A percentile compares a stretch with the other conserved stretches of the same genome.
Evolutionary conservation across 2,113 vertebrate genomes (phyloP).

Genomic region (Panthera tigris): DNA sequence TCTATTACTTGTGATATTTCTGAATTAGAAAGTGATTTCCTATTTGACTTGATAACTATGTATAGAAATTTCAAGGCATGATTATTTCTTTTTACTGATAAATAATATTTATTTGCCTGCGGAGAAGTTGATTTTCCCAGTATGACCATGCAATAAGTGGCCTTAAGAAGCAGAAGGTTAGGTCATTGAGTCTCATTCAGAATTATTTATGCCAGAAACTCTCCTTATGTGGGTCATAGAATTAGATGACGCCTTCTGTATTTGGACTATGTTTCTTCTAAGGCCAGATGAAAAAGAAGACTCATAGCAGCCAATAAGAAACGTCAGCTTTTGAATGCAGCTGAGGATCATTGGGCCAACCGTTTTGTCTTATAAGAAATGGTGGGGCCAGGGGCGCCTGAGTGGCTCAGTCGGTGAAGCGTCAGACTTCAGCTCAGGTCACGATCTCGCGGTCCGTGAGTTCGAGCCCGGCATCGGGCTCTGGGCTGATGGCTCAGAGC

Average conservation of each 20-base stretch:
- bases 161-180: conserved; percentile 58
- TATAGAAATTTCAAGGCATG: conserved; percentile 69
- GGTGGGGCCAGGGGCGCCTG: neutral
- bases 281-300: conserved; percentile 4
- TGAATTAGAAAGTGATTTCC: conserved; percentile 69
- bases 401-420: too few relatives aligned
- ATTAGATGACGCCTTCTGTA: neutral
- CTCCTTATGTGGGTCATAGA: neutral
- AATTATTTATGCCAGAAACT: conserved; percentile 57
- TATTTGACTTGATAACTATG: conserved; percentile 80
- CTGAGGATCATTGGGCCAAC: neutral
- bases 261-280: conserved; percentile 30
- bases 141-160: neutral
- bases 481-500: too few relatives aligned
- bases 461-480: too few relatives aligned
- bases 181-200: neutral
- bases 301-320: neutral
- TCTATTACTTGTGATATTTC: conserved; percentile 65
- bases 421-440: too few relatives aligned
- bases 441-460: too few relatives aligned
- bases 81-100: conserved; percentile 63
- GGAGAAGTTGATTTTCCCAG: conserved; percentile 61
- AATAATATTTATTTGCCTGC: conserved; percentile 58
- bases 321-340: neutral
- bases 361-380: neutral